Conservation (phyloP, 2,888 invertebrate species). For the Actias luna region DNA sequence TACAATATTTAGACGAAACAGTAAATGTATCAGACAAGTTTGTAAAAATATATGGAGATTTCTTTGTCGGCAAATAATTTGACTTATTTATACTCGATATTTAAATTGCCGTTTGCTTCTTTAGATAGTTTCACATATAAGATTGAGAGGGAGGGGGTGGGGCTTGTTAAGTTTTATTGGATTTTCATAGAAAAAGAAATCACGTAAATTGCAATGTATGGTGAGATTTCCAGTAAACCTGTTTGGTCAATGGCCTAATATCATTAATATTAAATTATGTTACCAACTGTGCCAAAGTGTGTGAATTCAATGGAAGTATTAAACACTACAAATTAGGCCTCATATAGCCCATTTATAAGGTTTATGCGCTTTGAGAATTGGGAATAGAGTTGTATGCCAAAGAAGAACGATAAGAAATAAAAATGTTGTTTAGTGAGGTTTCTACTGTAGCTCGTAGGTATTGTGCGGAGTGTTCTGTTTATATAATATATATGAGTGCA, state of each 20-base stretch:
- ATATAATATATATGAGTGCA: slow-evolving; percentile 1
- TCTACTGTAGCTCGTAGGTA: neutral
- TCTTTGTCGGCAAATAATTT: neutral
- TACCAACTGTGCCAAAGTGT: slow-evolving; percentile 65
- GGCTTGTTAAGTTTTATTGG: neutral
- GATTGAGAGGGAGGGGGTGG: too few species aligned
- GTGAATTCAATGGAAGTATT: neutral
- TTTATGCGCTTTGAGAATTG: neutral
- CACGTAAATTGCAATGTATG: neutral
- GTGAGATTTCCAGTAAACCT: neutral
- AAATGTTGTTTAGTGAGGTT: slow-evolving; percentile 9
- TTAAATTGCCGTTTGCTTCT: slow-evolving; percentile 3
- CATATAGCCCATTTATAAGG: slow-evolving; percentile 1
- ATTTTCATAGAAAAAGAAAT: neutral
- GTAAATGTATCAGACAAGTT: neutral
- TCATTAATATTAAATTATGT: slow-evolving; percentile 42
- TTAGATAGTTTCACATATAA: neutral
- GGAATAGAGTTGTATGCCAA: slow-evolving; percentile 5
- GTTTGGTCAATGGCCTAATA: slow-evolving; percentile 40
- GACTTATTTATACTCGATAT: too few species aligned
- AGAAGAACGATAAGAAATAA: neutral
- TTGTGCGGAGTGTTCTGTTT: neutral
- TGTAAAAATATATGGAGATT: too few species aligned
- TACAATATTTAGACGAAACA: neutral
- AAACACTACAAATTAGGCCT: slow-evolving; percentile 9